Conservation (phyloP, 53 echinoderm and acorn worm genomes). For the Apostichopus leukothele region DNA sequence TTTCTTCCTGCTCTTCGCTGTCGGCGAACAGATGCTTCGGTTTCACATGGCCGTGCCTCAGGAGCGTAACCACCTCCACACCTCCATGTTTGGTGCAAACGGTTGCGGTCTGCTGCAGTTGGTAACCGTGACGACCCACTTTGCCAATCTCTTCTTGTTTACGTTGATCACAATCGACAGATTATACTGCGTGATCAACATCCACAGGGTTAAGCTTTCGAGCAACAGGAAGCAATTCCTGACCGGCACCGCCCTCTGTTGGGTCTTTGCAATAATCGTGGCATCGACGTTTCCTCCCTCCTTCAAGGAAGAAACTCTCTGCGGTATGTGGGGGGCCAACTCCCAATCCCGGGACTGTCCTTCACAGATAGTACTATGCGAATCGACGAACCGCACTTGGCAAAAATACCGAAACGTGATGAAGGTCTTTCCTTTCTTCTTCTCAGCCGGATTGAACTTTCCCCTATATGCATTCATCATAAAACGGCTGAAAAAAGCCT, state of each 20-base stretch:
- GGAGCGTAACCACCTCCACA: neutral
- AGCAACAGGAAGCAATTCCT: conserved; percentile 31
- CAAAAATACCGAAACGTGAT: neutral
- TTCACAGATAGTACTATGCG: neutral
- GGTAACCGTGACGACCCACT: conserved; percentile 29
- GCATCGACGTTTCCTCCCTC: neutral
- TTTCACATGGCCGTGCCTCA: neutral
- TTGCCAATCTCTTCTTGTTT: conserved; percentile 13
- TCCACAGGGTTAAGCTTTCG: neutral
- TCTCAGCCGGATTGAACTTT: conserved; percentile 5
- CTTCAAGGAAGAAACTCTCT: neutral
- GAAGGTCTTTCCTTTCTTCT: conserved; percentile 27
- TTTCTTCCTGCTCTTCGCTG: conserved; percentile 22
- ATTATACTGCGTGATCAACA: conserved; percentile 20
- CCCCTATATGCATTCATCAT: conserved; percentile 11
- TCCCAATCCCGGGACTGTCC: neutral
- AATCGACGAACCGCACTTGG: neutral
- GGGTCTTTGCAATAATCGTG: neutral
- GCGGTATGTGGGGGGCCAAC: neutral
- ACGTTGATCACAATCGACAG: conserved; percentile 26
- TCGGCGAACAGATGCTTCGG: neutral
- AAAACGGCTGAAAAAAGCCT: neutral
- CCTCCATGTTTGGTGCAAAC: conserved; percentile 34
- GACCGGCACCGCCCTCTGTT: neutral
- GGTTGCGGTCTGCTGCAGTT: conserved; percentile 22